A percentile compares a stretch with the other conserved stretches of the same genome.
phyloP scores from a whole-genome alignment of 2,797 vertebrate genomes.

The Mus minutoides region DNA sequence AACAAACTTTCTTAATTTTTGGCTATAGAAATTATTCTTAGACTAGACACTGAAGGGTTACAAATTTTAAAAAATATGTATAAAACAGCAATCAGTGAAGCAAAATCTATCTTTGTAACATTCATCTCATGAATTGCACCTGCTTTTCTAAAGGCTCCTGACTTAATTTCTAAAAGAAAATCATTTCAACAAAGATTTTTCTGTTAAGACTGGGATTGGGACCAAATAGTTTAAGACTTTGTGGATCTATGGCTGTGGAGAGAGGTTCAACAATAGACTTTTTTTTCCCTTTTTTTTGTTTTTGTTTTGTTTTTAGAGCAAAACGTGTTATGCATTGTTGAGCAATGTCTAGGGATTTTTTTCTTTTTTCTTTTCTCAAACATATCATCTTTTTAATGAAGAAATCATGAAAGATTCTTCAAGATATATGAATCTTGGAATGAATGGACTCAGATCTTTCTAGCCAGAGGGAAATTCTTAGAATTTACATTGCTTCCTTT shows the following conservation, averaged over 20 bases:
- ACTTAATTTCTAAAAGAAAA: slow-evolving; percentile 43
- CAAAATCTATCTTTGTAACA: slow-evolving; percentile 75
- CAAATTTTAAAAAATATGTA: slow-evolving; percentile 72
- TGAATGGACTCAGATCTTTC: neutral
- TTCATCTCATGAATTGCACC: slow-evolving; percentile 65
- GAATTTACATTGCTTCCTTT: neutral
- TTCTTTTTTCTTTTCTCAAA: slow-evolving; percentile 18
- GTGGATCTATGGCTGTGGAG: neutral
- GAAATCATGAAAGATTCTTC: neutral
- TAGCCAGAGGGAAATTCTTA: neutral
- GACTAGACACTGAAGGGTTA: slow-evolving; percentile 62
- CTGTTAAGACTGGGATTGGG: neutral
- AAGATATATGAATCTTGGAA: neutral
- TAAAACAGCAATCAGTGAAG: slow-evolving; percentile 72
- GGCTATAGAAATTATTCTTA: slow-evolving; percentile 67
- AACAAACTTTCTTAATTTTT: slow-evolving; percentile 65
- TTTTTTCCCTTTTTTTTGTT: no score
- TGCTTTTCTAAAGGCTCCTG: slow-evolving; percentile 65
- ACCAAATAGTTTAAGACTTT: neutral
- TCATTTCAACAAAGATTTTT: slow-evolving; percentile 51
- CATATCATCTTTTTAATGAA: neutral
- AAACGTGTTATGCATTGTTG: neutral
- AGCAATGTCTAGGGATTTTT: neutral
- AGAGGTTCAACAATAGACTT: slow-evolving; percentile 1
- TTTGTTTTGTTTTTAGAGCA: neutral